Percentiles rank a stretch among this genome's conserved stretches.
Evolutionary conservation across 1,140 invertebrate species (phyloP).

Genomic region (Drosophila kepulauana): DNA sequence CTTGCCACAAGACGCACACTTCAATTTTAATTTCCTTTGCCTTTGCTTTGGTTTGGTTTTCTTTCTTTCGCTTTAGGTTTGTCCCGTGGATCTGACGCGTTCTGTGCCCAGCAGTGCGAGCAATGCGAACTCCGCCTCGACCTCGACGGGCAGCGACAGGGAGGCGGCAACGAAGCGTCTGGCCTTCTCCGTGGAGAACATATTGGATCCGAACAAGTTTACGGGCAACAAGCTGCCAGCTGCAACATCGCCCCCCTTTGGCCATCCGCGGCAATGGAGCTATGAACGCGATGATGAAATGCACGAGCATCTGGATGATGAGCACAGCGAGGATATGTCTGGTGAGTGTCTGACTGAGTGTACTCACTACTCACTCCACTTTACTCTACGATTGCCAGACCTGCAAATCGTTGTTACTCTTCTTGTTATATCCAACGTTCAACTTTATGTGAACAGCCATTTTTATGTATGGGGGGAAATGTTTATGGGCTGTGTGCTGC

Average conservation of each 20-base stretch:
- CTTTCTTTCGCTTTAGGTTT: conserved; percentile 57
- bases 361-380: neutral
- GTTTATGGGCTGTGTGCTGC: conserved; percentile 48
- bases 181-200: conserved; percentile 96
- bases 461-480: neutral
- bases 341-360: conserved; percentile 63
- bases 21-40: neutral
- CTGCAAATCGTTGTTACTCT: conserved; percentile 14
- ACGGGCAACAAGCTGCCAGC: conserved; percentile 87
- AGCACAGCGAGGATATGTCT: conserved; percentile 84
- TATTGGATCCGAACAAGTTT: conserved; percentile 95
- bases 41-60: neutral
- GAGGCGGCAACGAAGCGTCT: conserved; percentile 86
- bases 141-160: conserved; percentile 71
- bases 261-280: conserved; percentile 82
- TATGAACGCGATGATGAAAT: conserved; percentile 86
- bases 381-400: too few species aligned
- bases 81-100: conserved; percentile 84
- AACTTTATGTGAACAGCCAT: conserved; percentile 14
- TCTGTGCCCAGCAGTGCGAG: conserved; percentile 65
- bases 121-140: conserved; percentile 58
- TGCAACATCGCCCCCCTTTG: conserved; percentile 39
- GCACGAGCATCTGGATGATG: conserved; percentile 80
- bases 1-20: neutral
- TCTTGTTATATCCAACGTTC: conserved; percentile 14